Evolutionary conservation across 2,888 invertebrate genomes (phyloP).

Genomic region (Cerastis rubricosa): DNA sequence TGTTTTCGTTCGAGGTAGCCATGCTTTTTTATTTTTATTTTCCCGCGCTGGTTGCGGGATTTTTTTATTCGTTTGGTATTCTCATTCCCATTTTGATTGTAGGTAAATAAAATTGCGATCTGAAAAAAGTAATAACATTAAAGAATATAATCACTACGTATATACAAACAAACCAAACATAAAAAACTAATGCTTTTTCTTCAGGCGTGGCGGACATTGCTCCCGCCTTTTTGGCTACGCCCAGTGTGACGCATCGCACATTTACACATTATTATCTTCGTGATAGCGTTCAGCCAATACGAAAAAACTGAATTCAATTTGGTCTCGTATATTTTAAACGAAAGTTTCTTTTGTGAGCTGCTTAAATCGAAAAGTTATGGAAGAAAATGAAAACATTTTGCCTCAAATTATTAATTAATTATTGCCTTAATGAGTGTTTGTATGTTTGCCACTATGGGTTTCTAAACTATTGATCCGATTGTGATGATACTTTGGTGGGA

Average conservation of each 20-base stretch:
- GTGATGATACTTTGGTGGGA: not conserved
- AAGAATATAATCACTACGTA: not conserved
- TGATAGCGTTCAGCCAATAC: slow-evolving; percentile 33
- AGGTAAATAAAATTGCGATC: not conserved
- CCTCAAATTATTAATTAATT: too few species aligned
- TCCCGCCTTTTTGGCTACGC: slow-evolving; percentile 52
- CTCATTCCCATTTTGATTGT: not conserved
- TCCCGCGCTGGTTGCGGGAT: slow-evolving; percentile 19
- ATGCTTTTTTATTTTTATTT: slow-evolving; percentile 38
- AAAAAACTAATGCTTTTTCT: not conserved
- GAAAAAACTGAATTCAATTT: not conserved
- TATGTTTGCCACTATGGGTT: not conserved
- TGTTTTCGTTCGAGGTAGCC: slow-evolving; percentile 32
- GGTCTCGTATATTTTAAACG: not conserved
- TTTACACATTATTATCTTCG: slow-evolving; percentile 7
- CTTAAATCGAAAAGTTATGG: not conserved
- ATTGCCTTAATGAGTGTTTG: not conserved
- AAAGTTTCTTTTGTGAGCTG: not conserved
- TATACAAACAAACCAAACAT: not conserved
- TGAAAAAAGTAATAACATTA: not conserved
- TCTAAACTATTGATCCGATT: not conserved
- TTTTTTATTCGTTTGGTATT: not conserved
- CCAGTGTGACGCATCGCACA: slow-evolving; percentile 38
- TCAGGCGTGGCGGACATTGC: slow-evolving; percentile 42
- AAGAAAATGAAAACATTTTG: not conserved